Conservation (phyloP, 2,888 invertebrate species). For the Mesochorus sp. region DNA sequence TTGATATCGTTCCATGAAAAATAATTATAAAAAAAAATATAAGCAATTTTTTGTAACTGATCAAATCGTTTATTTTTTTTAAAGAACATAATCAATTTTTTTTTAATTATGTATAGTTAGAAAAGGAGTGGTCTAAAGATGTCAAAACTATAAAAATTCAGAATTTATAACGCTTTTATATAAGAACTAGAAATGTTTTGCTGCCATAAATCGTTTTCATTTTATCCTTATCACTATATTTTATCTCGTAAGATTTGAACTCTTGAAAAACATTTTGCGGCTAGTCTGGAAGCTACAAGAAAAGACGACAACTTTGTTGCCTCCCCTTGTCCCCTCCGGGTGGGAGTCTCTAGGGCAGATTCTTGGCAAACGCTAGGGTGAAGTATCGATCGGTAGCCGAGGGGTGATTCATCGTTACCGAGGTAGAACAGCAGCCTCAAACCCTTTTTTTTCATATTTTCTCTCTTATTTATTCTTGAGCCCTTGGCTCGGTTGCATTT, state of each 20-base stretch:
- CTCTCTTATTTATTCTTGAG: constrained; percentile 13
- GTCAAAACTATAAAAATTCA: no score
- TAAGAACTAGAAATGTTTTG: no score
- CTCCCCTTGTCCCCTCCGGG: neutral
- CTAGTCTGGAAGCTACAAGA: neutral
- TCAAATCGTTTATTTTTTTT: no score
- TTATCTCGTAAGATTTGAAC: constrained; percentile 31
- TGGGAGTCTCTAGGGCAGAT: neutral
- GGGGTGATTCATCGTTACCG: constrained; percentile 58
- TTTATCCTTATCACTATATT: neutral
- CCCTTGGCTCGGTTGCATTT: constrained; percentile 28
- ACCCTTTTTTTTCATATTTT: constrained; percentile 22
- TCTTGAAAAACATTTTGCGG: constrained; percentile 18
- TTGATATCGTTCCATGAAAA: no score
- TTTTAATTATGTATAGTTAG: no score
- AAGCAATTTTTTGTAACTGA: no score
- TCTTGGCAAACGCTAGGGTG: constrained; percentile 54
- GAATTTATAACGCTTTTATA: no score
- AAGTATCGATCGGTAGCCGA: constrained; percentile 54
- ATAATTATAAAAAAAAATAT: no score
- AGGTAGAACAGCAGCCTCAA: constrained; percentile 56
- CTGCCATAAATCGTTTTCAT: no score
- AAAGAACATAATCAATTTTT: no score
- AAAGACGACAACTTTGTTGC: neutral
- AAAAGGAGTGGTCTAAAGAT: no score